phyloP scores from a whole-genome alignment of 2,113 vertebrate genomes.

The Enhydra lutris region DNA sequence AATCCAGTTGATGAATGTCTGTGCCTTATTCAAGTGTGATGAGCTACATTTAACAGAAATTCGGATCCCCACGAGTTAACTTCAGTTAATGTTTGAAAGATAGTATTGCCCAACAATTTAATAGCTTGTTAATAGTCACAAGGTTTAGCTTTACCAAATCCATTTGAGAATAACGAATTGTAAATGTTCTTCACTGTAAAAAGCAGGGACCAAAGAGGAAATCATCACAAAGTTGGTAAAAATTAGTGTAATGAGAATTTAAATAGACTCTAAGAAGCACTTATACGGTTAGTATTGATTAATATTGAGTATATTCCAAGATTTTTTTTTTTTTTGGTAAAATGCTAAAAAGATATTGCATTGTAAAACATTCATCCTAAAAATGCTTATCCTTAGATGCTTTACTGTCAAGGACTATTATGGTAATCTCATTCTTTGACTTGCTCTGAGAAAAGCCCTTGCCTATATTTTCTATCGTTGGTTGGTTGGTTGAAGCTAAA shows the following conservation, averaged over 20 bases:
- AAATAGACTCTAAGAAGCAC: not conserved
- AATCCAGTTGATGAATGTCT: constrained; percentile 42
- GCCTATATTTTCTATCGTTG: not conserved
- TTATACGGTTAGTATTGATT: not conserved
- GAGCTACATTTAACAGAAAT: constrained; percentile 53
- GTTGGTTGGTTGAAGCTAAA: not conserved
- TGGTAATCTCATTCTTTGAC: not conserved
- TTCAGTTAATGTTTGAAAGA: constrained; percentile 33
- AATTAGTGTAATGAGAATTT: not conserved
- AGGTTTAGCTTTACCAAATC: not conserved
- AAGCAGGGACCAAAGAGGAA: constrained; percentile 1
- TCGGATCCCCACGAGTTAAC: not conserved
- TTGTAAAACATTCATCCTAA: not conserved
- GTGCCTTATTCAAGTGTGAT: not conserved
- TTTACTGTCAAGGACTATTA: not conserved
- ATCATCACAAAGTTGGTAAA: not conserved
- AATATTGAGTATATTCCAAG: not conserved
- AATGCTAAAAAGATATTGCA: not conserved
- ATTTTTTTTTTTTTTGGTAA: not conserved
- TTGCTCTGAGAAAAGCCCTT: not conserved
- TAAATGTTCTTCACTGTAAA: not conserved
- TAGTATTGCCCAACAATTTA: not conserved
- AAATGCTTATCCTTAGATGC: not conserved
- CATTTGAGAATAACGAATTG: not conserved
- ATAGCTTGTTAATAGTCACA: not conserved